Evolutionary conservation across 2,113 vertebrate genomes (phyloP).

Genomic region (Tachycineta bicolor): DNA sequence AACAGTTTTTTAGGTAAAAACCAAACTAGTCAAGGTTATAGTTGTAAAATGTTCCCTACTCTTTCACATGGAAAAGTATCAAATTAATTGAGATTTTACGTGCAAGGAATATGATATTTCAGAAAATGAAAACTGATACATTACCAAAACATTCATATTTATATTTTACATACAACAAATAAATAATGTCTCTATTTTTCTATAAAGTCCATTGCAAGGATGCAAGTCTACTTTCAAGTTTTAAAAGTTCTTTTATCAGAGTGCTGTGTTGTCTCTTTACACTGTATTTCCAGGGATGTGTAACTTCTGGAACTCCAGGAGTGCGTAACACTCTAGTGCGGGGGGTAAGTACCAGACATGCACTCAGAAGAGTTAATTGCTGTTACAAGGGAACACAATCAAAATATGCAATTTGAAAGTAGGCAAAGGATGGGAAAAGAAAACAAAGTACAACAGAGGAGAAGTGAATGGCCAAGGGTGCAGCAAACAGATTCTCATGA

Average conservation of each 20-base stretch:
- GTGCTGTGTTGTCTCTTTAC: fast-evolving
- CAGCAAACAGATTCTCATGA: background rate
- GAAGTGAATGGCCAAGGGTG: background rate
- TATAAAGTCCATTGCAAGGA: background rate
- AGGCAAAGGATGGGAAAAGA: background rate
- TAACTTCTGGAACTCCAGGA: background rate
- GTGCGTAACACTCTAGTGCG: background rate
- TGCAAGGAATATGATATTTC: background rate
- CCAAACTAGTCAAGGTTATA: background rate
- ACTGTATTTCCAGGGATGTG: background rate
- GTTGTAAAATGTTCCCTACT: background rate
- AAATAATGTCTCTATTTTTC: background rate
- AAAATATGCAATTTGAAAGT: background rate
- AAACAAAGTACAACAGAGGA: background rate
- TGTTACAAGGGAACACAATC: background rate
- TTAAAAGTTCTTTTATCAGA: background rate
- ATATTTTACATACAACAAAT: background rate
- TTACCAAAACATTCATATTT: background rate
- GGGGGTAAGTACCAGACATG: background rate
- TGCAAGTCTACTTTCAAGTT: background rate
- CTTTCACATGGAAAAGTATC: background rate
- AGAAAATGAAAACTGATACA: background rate
- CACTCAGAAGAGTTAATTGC: background rate
- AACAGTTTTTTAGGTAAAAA: background rate
- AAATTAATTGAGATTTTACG: background rate